These are phyloP conservation scores for Paracanthobrama guichenoti DNA, from an alignment of 2,113 vertebrate species.

Conservation along the genomic window DNA sequence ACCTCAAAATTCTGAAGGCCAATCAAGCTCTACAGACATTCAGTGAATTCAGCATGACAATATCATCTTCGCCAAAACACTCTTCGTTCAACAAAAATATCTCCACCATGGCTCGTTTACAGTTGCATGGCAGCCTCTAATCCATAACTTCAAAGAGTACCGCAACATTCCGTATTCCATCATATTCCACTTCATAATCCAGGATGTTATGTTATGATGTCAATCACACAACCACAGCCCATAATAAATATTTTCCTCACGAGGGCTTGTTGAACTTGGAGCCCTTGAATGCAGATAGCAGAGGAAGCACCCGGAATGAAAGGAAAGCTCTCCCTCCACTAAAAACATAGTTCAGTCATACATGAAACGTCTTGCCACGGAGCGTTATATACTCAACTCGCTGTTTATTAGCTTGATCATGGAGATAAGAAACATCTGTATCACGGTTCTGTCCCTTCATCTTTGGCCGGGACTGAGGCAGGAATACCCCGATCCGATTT, in stretches of 20 bases:
- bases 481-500: conserved; percentile 41
- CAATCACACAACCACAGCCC: conserved; percentile 49
- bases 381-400: conserved; percentile 20
- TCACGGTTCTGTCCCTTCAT: neutral
- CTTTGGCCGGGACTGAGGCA: neutral
- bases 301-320: conserved; percentile 35
- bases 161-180: conserved; percentile 36
- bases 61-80: conserved; percentile 29
- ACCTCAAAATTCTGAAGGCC: conserved; percentile 30
- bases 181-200: conserved; percentile 32
- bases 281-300: conserved; percentile 43
- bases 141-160: conserved; percentile 50
- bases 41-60: conserved; percentile 19
- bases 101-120: conserved; percentile 12
- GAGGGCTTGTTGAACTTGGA: conserved; percentile 52
- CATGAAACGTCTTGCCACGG: neutral
- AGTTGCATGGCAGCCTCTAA: conserved; percentile 43
- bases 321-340: conserved; percentile 31
- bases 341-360: conserved; percentile 43
- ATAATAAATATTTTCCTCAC: conserved; percentile 47
- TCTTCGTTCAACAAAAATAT: conserved; percentile 46
- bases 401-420: conserved; percentile 34
- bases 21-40: conserved; percentile 22
- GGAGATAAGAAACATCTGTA: conserved; percentile 45
- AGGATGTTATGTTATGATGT: conserved; percentile 55